Evolutionary conservation across 2,797 vertebrate species (phyloP).

Genomic region (Clarias laeviceps): DNA sequence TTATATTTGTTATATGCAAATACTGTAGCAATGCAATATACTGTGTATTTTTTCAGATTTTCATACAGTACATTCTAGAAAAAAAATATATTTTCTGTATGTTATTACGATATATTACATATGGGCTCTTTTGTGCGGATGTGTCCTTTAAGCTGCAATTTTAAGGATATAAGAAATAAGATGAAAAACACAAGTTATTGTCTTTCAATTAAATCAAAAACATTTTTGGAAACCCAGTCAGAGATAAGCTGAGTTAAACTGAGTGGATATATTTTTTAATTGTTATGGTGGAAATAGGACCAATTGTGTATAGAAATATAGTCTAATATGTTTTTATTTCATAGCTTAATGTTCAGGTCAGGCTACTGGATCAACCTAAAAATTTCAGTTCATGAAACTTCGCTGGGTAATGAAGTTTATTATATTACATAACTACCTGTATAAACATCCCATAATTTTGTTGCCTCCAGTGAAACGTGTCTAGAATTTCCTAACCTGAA

Average conservation of each 20-base stretch:
- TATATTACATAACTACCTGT: not conserved
- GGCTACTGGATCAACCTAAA: not conserved
- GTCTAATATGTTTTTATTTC: not conserved
- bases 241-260: not conserved
- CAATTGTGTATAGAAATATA: not conserved
- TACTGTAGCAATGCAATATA: not conserved
- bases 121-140: not conserved
- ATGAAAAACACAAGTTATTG: not conserved
- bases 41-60: not conserved
- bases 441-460: not conserved
- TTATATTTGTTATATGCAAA: not conserved
- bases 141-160: not conserved
- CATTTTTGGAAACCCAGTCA: not conserved
- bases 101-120: not conserved
- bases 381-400: not conserved
- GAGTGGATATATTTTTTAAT: not conserved
- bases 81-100: no score
- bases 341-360: not conserved
- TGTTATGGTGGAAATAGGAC: no score
- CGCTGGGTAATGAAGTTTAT: not conserved
- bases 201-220: not conserved
- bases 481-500: conserved; percentile 14
- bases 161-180: not conserved
- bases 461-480: not conserved
- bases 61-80: not conserved